These are phyloP conservation scores for Myiopsitta monachus DNA, from an alignment of 2,113 vertebrate species.

Conservation along the genomic window DNA sequence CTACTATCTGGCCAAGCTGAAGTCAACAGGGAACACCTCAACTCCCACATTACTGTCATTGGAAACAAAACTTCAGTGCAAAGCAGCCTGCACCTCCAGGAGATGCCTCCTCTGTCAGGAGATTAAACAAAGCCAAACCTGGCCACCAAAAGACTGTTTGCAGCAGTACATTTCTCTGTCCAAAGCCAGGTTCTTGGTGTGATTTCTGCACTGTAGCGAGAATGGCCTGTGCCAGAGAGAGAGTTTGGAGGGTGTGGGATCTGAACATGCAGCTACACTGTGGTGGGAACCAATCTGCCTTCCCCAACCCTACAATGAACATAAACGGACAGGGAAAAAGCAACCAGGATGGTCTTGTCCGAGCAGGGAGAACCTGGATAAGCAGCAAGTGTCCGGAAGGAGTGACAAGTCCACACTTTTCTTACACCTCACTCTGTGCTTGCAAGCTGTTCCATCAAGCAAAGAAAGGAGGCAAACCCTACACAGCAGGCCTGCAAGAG, in stretches of 20 bases:
- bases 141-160: not conserved
- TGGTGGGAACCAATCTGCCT: fast-evolving
- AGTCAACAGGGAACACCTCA: not conserved
- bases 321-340: not conserved
- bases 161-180: not conserved
- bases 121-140: not conserved
- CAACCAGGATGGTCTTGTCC: not conserved
- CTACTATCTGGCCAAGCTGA: not conserved
- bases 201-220: not conserved
- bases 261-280: not conserved
- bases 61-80: fast-evolving
- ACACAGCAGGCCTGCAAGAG: not conserved
- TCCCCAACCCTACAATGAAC: not conserved
- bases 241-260: fast-evolving
- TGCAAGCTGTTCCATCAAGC: not conserved
- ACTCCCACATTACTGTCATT: not conserved
- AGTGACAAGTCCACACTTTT: not conserved
- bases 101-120: not conserved
- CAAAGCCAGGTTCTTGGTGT: not conserved
- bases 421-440: not conserved
- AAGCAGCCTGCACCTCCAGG: not conserved
- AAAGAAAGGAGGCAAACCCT: not conserved
- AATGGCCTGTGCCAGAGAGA: not conserved
- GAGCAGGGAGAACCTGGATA: not conserved
- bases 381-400: not conserved